Evolutionary conservation across 2,797 vertebrate genomes (phyloP).

Genomic region (Arrhamphus sclerolepis): DNA sequence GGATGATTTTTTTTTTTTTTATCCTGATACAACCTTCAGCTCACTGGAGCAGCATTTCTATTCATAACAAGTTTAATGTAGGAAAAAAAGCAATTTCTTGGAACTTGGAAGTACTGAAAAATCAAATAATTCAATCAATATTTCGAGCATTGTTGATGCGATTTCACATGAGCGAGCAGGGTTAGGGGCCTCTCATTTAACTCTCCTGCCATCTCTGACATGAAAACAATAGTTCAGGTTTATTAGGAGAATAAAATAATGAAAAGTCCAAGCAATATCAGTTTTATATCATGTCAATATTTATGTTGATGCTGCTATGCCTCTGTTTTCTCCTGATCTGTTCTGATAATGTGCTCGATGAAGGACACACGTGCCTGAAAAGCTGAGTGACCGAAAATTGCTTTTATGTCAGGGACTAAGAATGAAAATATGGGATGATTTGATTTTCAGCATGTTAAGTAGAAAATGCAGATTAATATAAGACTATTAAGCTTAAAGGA

Average conservation of each 20-base stretch:
- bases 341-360: background rate
- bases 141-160: too few relatives aligned
- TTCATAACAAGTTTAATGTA: background rate
- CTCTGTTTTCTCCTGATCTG: background rate
- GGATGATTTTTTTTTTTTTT: background rate
- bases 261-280: conserved; percentile 2
- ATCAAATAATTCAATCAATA: too few relatives aligned
- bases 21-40: background rate
- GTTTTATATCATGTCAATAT: conserved; percentile 20
- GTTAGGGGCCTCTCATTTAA: too few relatives aligned
- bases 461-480: too few relatives aligned
- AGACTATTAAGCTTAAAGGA: too few relatives aligned
- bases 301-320: background rate
- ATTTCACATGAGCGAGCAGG: too few relatives aligned
- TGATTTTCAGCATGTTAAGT: too few relatives aligned
- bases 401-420: background rate
- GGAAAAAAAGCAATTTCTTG: background rate
- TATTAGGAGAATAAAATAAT: conserved; percentile 1
- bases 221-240: background rate
- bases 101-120: too few relatives aligned
- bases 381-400: background rate
- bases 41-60: background rate
- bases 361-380: background rate
- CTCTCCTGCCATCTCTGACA: too few relatives aligned
- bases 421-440: too few relatives aligned